Percentiles rank a stretch among this genome's conserved stretches.
These are phyloP conservation scores for Thripadectes ignobilis DNA, from an alignment of 2,797 vertebrate genomes.

Conservation along the genomic window DNA sequence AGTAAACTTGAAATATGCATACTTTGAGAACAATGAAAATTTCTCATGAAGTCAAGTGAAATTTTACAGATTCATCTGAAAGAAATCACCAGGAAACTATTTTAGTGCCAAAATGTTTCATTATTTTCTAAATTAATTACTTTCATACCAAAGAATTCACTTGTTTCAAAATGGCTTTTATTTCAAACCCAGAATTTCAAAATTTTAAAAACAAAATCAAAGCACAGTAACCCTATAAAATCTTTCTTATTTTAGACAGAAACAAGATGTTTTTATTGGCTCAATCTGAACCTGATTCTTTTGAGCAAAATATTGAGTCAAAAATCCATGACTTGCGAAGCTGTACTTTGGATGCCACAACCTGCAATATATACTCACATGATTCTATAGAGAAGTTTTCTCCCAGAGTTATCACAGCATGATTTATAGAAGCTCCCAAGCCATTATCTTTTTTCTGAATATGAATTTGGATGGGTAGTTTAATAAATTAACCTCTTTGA, in stretches of 20 bases:
- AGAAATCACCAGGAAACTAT: neutral
- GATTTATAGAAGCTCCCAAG: neutral
- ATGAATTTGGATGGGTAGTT: neutral
- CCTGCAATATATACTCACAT: neutral
- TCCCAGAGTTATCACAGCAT: neutral
- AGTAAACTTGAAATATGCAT: neutral
- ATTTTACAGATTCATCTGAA: neutral
- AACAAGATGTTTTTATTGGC: neutral
- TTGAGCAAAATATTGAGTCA: neutral
- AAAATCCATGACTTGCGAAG: neutral
- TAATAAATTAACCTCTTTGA: constrained; percentile 42
- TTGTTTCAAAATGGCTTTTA: neutral
- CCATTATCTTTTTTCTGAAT: neutral
- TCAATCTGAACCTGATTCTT: neutral
- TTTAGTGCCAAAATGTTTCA: neutral
- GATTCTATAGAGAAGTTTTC: neutral
- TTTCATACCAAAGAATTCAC: neutral
- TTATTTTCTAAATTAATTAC: neutral
- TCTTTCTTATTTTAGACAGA: neutral
- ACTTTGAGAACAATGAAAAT: neutral
- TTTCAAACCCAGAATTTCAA: neutral
- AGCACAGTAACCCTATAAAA: neutral
- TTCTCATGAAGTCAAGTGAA: neutral
- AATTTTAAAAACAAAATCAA: neutral
- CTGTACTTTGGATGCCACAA: neutral